Evolutionary conservation across 1,140 invertebrate genomes (phyloP).

Genomic region (Conopomorpha cramerella): DNA sequence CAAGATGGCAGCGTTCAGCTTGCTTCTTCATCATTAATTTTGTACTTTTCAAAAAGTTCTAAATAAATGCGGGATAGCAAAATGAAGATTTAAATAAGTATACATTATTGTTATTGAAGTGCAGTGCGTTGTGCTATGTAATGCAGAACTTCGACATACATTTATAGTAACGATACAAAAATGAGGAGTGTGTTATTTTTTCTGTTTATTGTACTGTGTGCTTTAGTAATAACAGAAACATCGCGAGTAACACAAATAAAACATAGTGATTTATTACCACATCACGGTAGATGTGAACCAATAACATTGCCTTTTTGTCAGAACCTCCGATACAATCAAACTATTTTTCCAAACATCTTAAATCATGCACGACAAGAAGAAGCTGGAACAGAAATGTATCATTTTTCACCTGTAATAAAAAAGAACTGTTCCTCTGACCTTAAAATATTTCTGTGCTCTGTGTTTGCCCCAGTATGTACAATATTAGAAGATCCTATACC

Average conservation of each 20-base stretch:
- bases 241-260: constrained; percentile 47
- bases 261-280: constrained; percentile 64
- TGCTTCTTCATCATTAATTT: too few species aligned
- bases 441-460: constrained; percentile 94
- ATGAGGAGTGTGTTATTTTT: too few species aligned
- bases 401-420: constrained; percentile 95
- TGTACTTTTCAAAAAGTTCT: too few species aligned
- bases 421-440: constrained; percentile 93
- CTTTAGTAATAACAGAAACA: constrained; percentile 28
- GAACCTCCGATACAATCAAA: constrained; percentile 92
- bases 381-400: constrained; percentile 90
- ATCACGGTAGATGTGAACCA: constrained; percentile 86
- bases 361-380: constrained; percentile 95
- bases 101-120: too few species aligned
- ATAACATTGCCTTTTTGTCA: constrained; percentile 92
- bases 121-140: too few species aligned
- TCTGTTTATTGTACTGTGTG: constrained; percentile 27
- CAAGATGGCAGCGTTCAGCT: too few species aligned
- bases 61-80: too few species aligned
- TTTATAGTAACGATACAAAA: too few species aligned
- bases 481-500: constrained; percentile 89
- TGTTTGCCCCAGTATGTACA: constrained; percentile 96
- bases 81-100: too few species aligned
- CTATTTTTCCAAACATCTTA: constrained; percentile 94
- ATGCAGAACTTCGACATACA: too few species aligned